phyloP scores from a whole-genome alignment of 2,113 vertebrate genomes.

The Erythrocebus patas region DNA sequence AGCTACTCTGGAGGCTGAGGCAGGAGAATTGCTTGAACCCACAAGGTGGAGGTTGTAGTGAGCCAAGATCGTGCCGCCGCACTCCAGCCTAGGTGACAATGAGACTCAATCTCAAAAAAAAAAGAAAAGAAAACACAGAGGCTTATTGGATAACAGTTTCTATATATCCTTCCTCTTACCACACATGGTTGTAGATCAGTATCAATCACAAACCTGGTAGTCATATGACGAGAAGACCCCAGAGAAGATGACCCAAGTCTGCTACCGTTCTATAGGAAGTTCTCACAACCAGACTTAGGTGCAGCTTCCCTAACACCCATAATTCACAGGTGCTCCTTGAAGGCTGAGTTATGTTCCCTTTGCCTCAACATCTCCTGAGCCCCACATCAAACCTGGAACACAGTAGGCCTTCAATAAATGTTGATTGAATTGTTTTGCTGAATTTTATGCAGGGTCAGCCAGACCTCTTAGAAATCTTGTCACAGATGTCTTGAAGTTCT shows the following conservation, averaged over 20 bases:
- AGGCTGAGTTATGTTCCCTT: background rate
- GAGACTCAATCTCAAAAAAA: no score
- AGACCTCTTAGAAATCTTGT: slow-evolving; percentile 20
- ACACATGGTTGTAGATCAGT: background rate
- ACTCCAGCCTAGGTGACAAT: no score
- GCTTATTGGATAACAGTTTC: background rate
- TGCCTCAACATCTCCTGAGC: background rate
- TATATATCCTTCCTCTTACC: background rate
- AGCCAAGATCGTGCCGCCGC: no score
- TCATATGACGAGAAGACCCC: background rate
- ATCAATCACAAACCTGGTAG: background rate
- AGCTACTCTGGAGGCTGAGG: no score
- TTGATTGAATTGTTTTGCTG: background rate
- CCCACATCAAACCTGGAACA: background rate
- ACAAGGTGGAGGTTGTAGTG: no score
- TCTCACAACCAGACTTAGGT: background rate
- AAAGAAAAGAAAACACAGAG: no score
- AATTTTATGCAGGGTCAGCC: background rate
- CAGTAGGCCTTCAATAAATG: background rate
- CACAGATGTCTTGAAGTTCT: background rate
- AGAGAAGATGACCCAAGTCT: background rate
- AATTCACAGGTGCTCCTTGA: background rate
- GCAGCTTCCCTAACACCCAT: background rate
- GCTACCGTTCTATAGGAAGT: background rate
- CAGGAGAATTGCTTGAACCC: no score